These are phyloP conservation scores for Mungos mungo DNA, from an alignment of 2,113 vertebrate species.

Conservation along the genomic window DNA sequence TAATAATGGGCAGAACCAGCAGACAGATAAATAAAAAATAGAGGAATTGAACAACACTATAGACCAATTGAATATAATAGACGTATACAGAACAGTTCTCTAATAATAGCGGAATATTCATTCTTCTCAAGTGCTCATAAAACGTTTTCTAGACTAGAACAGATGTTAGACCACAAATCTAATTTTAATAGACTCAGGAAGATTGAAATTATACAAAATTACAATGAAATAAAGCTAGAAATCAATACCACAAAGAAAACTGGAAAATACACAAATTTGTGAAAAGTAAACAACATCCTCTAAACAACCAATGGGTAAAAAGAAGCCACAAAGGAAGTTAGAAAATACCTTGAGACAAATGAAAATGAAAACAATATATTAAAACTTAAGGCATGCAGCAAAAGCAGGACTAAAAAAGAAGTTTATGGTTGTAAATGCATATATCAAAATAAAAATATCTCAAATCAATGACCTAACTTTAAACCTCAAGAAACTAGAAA, in stretches of 20 bases:
- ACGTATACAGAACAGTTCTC: neutral
- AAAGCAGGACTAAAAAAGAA: neutral
- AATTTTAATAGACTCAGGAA: neutral
- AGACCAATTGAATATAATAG: neutral
- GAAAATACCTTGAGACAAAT: neutral
- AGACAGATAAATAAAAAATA: neutral
- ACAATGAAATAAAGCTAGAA: neutral
- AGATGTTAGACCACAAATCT: neutral
- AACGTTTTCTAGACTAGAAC: neutral
- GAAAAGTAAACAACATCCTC: neutral
- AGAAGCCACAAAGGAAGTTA: neutral
- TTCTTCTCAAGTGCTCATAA: neutral
- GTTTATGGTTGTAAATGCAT: neutral
- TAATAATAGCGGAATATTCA: neutral
- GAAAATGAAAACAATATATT: neutral
- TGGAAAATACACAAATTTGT: neutral
- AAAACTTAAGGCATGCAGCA: neutral
- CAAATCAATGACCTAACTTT: neutral
- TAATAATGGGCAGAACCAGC: neutral
- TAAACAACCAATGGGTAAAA: neutral
- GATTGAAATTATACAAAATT: neutral
- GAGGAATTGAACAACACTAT: neutral
- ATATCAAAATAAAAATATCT: neutral
- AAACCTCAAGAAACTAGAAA: neutral
- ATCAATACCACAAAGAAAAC: neutral